phyloP scores from a whole-genome alignment of 2,888 invertebrate genomes.

The Agrochola macilenta region DNA sequence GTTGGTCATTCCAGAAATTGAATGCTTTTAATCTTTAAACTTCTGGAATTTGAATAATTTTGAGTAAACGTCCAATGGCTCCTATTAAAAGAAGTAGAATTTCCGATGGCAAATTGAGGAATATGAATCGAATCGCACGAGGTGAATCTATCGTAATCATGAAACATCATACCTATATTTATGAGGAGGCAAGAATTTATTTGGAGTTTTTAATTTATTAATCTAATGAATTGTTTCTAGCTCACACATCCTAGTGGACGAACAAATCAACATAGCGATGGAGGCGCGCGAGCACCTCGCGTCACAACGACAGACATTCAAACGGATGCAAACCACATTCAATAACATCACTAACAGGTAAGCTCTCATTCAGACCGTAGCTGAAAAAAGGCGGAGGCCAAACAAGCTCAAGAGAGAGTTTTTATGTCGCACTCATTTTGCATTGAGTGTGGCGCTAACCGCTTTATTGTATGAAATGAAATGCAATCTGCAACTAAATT shows the following conservation, averaged over 20 bases:
- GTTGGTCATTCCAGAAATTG: background rate
- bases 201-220: too few relatives aligned
- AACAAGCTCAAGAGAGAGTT: background rate
- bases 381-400: background rate
- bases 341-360: constrained; percentile 97
- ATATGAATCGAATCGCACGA: too few relatives aligned
- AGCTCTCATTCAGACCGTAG: background rate
- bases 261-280: constrained; percentile 99
- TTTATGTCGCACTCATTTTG: background rate
- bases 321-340: constrained; percentile 97
- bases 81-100: too few relatives aligned
- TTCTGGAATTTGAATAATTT: too few relatives aligned
- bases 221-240: constrained; percentile 75
- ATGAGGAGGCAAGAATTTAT: too few relatives aligned
- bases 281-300: constrained; percentile 98
- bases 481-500: background rate
- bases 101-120: too few relatives aligned
- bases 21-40: too few relatives aligned
- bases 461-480: background rate
- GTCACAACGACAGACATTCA: constrained; percentile 96
- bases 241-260: constrained; percentile 97
- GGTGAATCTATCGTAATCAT: too few relatives aligned
- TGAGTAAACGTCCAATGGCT: too few relatives aligned
- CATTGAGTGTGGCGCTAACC: background rate
- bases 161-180: too few relatives aligned